These are phyloP conservation scores for Prunella fulvescens DNA, from an alignment of 2,113 vertebrate species.

Conservation along the genomic window DNA sequence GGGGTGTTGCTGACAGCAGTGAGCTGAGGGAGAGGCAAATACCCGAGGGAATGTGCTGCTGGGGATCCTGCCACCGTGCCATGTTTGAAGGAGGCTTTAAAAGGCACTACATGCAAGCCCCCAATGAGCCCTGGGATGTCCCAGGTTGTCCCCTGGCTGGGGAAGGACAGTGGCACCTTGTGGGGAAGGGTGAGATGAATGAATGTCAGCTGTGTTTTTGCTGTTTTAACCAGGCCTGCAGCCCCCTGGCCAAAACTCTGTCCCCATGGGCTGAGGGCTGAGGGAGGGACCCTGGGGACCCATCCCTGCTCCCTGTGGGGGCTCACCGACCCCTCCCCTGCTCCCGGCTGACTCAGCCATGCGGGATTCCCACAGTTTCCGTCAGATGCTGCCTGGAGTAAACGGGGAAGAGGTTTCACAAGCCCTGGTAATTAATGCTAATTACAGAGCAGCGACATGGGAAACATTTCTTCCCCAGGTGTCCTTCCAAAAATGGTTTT, in stretches of 20 bases:
- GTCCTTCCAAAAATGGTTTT: constrained; percentile 60
- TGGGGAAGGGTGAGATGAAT: not conserved
- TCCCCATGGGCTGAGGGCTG: not conserved
- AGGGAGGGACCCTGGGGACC: not conserved
- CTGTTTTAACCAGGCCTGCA: not conserved
- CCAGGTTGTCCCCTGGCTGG: not conserved
- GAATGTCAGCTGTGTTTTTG: not conserved
- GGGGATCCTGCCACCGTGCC: not conserved
- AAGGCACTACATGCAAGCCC: not conserved
- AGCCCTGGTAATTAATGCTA: constrained; percentile 61
- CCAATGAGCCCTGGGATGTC: not conserved
- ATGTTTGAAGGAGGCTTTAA: not conserved
- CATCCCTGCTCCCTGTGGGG: not conserved
- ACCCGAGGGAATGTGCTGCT: not conserved
- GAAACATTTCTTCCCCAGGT: constrained; percentile 58
- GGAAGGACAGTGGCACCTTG: not conserved
- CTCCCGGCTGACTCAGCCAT: constrained; percentile 4
- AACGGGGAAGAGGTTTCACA: constrained; percentile 51
- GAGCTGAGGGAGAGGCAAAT: not conserved
- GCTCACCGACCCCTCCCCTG: not conserved
- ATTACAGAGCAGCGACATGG: constrained; percentile 61
- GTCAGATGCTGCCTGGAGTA: constrained; percentile 26
- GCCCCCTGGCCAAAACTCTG: not conserved
- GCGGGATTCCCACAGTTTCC: constrained; percentile 57
- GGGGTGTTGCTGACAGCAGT: not conserved